Percentiles rank a stretch among this genome's conserved stretches.
Conservation (phyloP, 1,140 invertebrate genomes). For the Drosophila pseudoananassae region DNA sequence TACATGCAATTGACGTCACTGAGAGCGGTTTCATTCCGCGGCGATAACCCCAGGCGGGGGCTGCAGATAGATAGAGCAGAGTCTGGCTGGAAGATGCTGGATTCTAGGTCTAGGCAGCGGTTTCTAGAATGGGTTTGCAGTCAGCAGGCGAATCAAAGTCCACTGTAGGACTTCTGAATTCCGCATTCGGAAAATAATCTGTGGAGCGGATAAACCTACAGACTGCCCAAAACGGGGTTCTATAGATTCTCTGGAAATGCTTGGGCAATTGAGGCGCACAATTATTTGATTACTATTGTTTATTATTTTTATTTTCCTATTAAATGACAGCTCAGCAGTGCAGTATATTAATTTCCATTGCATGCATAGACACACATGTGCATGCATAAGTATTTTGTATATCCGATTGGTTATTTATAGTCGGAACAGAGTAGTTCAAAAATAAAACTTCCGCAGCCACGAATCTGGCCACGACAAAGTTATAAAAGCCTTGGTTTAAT, state of each 20-base stretch:
- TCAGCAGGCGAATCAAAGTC: slow-evolving; percentile 9
- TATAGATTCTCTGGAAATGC: slow-evolving; percentile 19
- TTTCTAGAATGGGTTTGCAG: slow-evolving; percentile 25
- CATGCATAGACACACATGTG: neutral
- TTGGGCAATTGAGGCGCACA: slow-evolving; percentile 12
- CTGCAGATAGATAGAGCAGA: slow-evolving; percentile 17
- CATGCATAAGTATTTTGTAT: slow-evolving; percentile 3
- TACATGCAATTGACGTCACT: slow-evolving; percentile 60
- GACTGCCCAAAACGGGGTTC: slow-evolving; percentile 1
- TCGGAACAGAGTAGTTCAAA: slow-evolving; percentile 6
- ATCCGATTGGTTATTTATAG: neutral
- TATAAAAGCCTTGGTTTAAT: slow-evolving; percentile 19
- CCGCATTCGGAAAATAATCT: no score
- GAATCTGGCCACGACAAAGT: neutral
- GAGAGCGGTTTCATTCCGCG: slow-evolving; percentile 20
- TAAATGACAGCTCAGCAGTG: slow-evolving; percentile 22
- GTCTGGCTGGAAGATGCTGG: neutral
- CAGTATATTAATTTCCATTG: neutral
- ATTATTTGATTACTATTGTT: slow-evolving; percentile 16
- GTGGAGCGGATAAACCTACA: neutral
- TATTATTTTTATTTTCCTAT: slow-evolving; percentile 35
- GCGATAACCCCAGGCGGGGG: slow-evolving; percentile 50
- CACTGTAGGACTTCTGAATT: no score
- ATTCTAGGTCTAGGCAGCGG: slow-evolving; percentile 26
- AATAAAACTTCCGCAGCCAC: slow-evolving; percentile 1